These are phyloP conservation scores for Drosophila prolongata DNA, from an alignment of 2,888 invertebrate species.

Conservation along the genomic window DNA sequence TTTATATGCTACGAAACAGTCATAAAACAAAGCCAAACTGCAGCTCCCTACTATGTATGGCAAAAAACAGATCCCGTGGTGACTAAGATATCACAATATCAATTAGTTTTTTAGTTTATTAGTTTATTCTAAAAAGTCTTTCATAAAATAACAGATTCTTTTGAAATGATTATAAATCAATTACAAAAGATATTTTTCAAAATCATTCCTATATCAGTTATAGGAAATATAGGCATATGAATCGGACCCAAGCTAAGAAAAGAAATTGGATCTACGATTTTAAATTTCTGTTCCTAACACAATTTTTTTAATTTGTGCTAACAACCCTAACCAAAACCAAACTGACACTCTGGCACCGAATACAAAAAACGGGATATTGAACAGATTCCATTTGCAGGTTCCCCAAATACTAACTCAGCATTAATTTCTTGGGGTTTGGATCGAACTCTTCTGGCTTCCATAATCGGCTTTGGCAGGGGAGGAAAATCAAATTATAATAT, in stretches of 20 bases:
- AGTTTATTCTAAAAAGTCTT: too few relatives aligned
- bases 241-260: too few relatives aligned
- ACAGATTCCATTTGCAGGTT: constrained; percentile 1
- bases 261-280: too few relatives aligned
- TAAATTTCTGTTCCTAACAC: too few relatives aligned
- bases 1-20: constrained; percentile 15
- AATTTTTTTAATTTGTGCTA: too few relatives aligned
- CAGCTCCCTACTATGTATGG: constrained; percentile 11
- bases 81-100: background rate
- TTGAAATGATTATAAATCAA: too few relatives aligned
- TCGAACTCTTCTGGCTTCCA: constrained; percentile 16
- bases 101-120: background rate
- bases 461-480: constrained; percentile 60
- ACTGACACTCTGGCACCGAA: background rate
- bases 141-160: too few relatives aligned
- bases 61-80: background rate
- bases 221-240: too few relatives aligned
- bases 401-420: constrained; percentile 6
- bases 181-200: background rate
- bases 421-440: background rate
- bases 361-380: background rate
- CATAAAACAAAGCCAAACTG: constrained; percentile 20
- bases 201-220: background rate
- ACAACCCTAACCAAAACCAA: background rate
- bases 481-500: constrained; percentile 68